These are phyloP conservation scores for Poeciliopsis prolifica DNA, from an alignment of 2,113 vertebrate genomes.

Conservation along the genomic window DNA sequence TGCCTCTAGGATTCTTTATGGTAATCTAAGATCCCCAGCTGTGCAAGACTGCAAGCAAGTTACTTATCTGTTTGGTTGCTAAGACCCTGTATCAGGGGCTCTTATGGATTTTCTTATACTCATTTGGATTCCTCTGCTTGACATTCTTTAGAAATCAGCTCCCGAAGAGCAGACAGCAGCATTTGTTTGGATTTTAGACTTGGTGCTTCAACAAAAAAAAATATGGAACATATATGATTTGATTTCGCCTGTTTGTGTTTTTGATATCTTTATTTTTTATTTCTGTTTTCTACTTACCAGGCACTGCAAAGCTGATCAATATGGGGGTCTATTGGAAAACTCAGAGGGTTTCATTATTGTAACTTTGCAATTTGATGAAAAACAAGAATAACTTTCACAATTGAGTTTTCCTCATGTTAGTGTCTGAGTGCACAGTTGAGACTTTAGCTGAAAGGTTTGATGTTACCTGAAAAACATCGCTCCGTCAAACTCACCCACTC, in stretches of 20 bases:
- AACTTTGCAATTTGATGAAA: neutral
- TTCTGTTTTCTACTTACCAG: neutral
- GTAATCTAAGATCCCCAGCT: constrained; percentile 1
- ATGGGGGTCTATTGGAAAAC: constrained; percentile 2
- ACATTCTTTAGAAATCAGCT: constrained; percentile 17
- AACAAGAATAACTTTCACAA: neutral
- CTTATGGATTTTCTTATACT: neutral
- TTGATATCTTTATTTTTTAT: neutral
- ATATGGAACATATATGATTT: neutral
- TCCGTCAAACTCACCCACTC: constrained; percentile 43
- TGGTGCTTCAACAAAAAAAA: constrained; percentile 9
- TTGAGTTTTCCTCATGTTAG: neutral
- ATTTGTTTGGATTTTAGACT: neutral
- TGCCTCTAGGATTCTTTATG: neutral
- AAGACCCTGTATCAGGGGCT: neutral
- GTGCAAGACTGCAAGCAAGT: neutral
- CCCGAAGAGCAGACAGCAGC: neutral
- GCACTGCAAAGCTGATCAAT: neutral
- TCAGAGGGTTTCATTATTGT: neutral
- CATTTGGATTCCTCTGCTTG: neutral
- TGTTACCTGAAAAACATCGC: constrained; percentile 20
- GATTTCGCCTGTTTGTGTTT: neutral
- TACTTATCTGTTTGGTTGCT: neutral
- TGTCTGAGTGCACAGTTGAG: constrained; percentile 5
- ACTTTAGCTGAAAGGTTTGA: constrained; percentile 26